phyloP scores from a whole-genome alignment of 1,140 invertebrate genomes.

The Streblospio benedicti region DNA sequence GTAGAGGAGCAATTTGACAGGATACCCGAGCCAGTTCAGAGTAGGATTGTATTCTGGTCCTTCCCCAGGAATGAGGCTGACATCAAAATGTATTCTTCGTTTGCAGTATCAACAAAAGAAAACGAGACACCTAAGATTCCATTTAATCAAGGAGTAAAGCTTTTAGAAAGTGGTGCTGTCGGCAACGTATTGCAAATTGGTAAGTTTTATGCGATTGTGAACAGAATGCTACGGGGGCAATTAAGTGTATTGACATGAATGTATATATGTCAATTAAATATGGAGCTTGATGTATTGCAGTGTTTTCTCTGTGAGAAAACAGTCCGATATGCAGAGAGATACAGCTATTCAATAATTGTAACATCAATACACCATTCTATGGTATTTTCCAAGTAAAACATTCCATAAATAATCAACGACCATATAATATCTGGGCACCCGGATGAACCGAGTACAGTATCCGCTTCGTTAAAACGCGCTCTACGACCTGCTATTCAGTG shows the following conservation, averaged over 20 bases:
- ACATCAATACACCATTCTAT: no score
- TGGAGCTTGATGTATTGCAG: no score
- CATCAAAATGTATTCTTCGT: conserved; percentile 80
- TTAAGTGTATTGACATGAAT: no score
- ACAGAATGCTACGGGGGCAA: not conserved
- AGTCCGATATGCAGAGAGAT: no score
- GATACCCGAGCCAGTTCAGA: conserved; percentile 78
- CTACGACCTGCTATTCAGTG: no score
- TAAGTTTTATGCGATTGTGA: conserved; percentile 52
- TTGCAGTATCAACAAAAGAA: conserved; percentile 53
- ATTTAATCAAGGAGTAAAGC: conserved; percentile 73
- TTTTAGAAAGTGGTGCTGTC: conserved; percentile 69
- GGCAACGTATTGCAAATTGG: conserved; percentile 79
- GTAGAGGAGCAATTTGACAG: conserved; percentile 77
- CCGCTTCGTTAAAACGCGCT: no score
- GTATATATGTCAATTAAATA: conserved; percentile 2
- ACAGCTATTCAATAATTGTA: no score
- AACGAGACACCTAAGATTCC: conserved; percentile 67
- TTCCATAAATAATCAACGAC: no score
- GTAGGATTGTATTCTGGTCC: conserved; percentile 77
- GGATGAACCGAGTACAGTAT: no score
- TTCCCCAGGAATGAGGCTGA: conserved; percentile 76
- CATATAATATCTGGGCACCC: no score
- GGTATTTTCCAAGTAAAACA: no score
- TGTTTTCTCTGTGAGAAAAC: no score